Percentiles rank a stretch among this genome's conserved stretches.
phyloP scores from a whole-genome alignment of 2,797 vertebrate genomes.

The Acipenser ruthenus region DNA sequence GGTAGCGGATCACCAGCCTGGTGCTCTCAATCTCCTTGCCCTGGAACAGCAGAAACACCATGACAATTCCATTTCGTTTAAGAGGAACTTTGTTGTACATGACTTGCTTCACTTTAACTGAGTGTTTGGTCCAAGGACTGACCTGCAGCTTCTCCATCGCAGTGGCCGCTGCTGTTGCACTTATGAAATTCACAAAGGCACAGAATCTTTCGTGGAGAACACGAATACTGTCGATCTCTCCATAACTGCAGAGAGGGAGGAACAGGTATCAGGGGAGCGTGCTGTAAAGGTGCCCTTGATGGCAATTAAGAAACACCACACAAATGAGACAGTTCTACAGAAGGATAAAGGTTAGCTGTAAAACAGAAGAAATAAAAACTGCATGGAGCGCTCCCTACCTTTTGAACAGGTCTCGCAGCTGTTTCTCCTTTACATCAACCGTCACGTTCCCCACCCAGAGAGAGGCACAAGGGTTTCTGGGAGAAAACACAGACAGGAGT shows the following conservation, averaged over 20 bases:
- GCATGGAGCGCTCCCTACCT: conserved; percentile 36
- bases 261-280: too few relatives aligned
- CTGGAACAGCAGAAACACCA: conserved; percentile 32
- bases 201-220: conserved; percentile 57
- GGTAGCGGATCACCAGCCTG: conserved; percentile 68
- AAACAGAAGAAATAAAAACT: background rate
- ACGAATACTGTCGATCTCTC: conserved; percentile 60
- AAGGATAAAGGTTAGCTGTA: background rate
- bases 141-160: conserved; percentile 63
- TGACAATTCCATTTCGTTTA: too few relatives aligned
- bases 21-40: conserved; percentile 68
- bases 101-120: too few relatives aligned
- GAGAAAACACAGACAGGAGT: background rate
- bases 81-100: too few relatives aligned
- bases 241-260: conserved; percentile 36
- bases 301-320: background rate
- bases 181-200: conserved; percentile 67
- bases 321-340: conserved; percentile 1
- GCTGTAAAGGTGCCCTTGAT: background rate
- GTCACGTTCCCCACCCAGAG: conserved; percentile 77
- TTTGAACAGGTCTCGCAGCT: conserved; percentile 69
- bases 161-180: conserved; percentile 48
- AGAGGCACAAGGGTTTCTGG: conserved; percentile 60
- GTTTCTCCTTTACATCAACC: conserved; percentile 67
- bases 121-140: conserved; percentile 20